A percentile compares a stretch with the other conserved stretches of the same genome.
These are phyloP conservation scores for Drosophila novamexicana DNA, from an alignment of 1,140 invertebrate species.

Conservation along the genomic window DNA sequence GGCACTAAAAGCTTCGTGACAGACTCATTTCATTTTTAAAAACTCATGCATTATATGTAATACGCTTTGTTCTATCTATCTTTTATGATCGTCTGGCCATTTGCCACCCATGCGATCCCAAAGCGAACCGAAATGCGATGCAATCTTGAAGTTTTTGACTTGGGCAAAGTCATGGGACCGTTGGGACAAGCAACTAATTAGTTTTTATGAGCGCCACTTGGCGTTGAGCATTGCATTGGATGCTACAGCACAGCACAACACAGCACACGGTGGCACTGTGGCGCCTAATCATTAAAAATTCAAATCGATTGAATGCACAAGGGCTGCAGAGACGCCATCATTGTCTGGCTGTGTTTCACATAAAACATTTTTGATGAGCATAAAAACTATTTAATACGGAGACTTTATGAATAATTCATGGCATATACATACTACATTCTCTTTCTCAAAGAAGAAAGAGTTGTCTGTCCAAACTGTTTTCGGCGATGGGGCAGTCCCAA, in stretches of 20 bases:
- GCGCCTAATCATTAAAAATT: slow-evolving; percentile 84
- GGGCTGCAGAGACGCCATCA: slow-evolving; percentile 6
- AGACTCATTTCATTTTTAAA: slow-evolving; percentile 70
- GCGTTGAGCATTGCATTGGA: slow-evolving; percentile 3
- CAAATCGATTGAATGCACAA: slow-evolving; percentile 73
- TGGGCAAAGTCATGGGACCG: not conserved
- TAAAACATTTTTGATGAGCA: slow-evolving; percentile 81
- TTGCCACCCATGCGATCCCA: slow-evolving; percentile 65
- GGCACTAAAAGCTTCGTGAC: slow-evolving; percentile 74
- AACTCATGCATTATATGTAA: slow-evolving; percentile 54
- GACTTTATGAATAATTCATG: slow-evolving; percentile 75
- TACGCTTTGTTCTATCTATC: slow-evolving; percentile 71
- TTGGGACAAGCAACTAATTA: slow-evolving; percentile 73
- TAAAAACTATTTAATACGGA: slow-evolving; percentile 76
- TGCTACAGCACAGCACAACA: not conserved
- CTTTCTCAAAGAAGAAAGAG: slow-evolving; percentile 13
- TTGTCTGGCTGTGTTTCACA: slow-evolving; percentile 54
- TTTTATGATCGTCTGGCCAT: slow-evolving; percentile 68
- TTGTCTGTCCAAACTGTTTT: slow-evolving; percentile 33
- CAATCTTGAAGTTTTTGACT: slow-evolving; percentile 12
- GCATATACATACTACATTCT: slow-evolving; percentile 34
- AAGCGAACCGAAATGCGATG: not conserved
- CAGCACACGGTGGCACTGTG: slow-evolving; percentile 68
- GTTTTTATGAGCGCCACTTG: slow-evolving; percentile 73
- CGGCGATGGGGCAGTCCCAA: slow-evolving; percentile 44